Base-by-base conservation (phyloP, 2,888 invertebrate genomes). In the Chelonus formosanus region DNA sequence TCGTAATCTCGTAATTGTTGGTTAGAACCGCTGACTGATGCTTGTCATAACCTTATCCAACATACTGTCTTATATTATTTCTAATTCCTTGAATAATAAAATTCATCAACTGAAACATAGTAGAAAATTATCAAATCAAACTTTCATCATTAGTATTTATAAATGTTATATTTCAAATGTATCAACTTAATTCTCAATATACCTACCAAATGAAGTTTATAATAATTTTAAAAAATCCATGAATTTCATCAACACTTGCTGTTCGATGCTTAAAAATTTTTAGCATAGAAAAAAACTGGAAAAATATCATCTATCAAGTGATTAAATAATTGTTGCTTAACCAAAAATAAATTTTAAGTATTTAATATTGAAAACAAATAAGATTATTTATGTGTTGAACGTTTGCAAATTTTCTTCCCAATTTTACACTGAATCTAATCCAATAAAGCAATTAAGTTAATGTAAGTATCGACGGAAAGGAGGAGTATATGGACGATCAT, bases 401-500 rank as follows among this genome's bases (percentile, higher is more conserved):
- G 45, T 36, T 44, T 20, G 43, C 8, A 48, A 20, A 43, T 36
- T 53, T 35, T 63, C 45, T 63, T 69, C 68, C 65, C 70, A 71
- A 71, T 71, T 71, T 72, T 66, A 63, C 67, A 70, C 68, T 67
- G 72, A 73, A 71, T 71, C 74, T 79, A 80, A 80, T 78, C 79
- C 78, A 80, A 80, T 80, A 80, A 80, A 80, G 79, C 75, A 76
- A 80, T 77, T 78, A 80, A 80, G 78, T 81, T 82, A 79, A 82
- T 81, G 69, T 74, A 47, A 71, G 69, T 70, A 70, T 72, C 74
- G 75, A 60, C 35, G 52, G 53, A 65, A 65, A 54, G 57, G 44
- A 32, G 31, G 53, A 34, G 40, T 34, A 47, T 36, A 53, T 70
- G 71, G 76, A 74, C 75, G 75, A 68, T 76, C 75, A 70, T 81